Base-by-base conservation (phyloP, 2,797 vertebrate genomes). In the Chromobotia macracanthus region DNA sequence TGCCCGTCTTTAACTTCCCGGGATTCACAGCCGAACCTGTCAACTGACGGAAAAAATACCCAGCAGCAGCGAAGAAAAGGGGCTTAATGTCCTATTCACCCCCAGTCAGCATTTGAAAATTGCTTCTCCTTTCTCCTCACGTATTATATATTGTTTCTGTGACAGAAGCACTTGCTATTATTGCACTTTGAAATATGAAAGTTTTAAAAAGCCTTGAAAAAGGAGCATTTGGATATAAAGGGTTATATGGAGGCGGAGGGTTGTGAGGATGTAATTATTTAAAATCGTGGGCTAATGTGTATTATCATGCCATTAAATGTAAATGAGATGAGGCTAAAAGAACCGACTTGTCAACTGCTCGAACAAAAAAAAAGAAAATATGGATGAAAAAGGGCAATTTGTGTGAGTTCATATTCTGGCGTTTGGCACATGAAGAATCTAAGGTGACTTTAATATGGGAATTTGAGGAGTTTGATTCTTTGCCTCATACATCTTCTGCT, bases 101-200 rank as follows among this genome's bases (percentile, higher is more conserved):
- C 94, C 82, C 94, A 91, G 92, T 91, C 94, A 92, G 93, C 94
- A 92, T 90, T 95, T 84, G 93, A 95, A 96, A 96, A 97, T 96
- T 96, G 95, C 95, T 96, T 97, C 93, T 96, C 94, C 96, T 94
- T 94, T 84, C 56, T 41, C 23, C 70, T 74, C 69, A 84, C 77
- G 89, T 96, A 97, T 98, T 98, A 97, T 95, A 96, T 93, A 97
- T 96, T 96, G 95, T 97, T 97, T 96, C 94, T 94, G 89, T 89
- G 92, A 90, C 61, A 81, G 89, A 96, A 88, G 93, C 93, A 92
- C 94, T 95, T 93, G 91, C 91, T 94, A 95, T 96, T 95, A 95
- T 95, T 96, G 93, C 92, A 92, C 91, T 94, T 95, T 93, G 92
- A 95, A 96, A 95, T 95, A 95, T 92, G 92, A 96, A 97, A 96